Evolutionary conservation across 1,140 invertebrate species (phyloP).

Genomic region (Procambarus virginalis): DNA sequence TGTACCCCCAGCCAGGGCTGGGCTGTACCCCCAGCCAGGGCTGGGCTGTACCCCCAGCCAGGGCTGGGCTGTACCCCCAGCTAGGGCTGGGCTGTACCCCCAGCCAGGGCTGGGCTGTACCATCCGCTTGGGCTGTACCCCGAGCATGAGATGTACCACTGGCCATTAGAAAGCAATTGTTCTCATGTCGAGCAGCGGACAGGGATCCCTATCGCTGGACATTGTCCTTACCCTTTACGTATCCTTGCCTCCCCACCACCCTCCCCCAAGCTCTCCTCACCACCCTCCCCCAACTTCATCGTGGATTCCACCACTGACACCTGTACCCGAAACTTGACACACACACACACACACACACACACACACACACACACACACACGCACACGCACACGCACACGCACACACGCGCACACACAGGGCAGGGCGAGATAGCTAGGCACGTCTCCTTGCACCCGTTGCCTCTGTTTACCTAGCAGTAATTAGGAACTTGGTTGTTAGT

Average conservation of each 20-base stretch:
- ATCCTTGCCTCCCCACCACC: neutral
- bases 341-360: neutral
- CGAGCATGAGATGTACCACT: neutral
- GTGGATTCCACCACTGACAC: neutral
- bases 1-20: too few species aligned
- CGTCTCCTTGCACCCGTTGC: too few species aligned
- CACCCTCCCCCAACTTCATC: neutral
- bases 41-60: too few species aligned
- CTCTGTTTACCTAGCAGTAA: too few species aligned
- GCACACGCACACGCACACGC: neutral
- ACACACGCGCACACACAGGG: neutral
- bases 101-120: too few species aligned
- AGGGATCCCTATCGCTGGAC: neutral
- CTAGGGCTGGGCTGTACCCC: neutral
- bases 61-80: neutral
- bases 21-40: too few species aligned
- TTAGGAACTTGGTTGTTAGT: too few species aligned
- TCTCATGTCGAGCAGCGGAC: neutral
- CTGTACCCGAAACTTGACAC: neutral
- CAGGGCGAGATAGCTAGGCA: too few species aligned
- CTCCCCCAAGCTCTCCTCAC: too few species aligned
- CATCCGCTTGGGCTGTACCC: too few species aligned
- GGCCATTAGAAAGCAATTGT: slow-evolving; percentile 1
- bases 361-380: slow-evolving; percentile 2
- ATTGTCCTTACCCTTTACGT: neutral